These are phyloP conservation scores for Trachymyrmex septentrionalis DNA, from an alignment of 1,140 invertebrate species.

Conservation along the genomic window DNA sequence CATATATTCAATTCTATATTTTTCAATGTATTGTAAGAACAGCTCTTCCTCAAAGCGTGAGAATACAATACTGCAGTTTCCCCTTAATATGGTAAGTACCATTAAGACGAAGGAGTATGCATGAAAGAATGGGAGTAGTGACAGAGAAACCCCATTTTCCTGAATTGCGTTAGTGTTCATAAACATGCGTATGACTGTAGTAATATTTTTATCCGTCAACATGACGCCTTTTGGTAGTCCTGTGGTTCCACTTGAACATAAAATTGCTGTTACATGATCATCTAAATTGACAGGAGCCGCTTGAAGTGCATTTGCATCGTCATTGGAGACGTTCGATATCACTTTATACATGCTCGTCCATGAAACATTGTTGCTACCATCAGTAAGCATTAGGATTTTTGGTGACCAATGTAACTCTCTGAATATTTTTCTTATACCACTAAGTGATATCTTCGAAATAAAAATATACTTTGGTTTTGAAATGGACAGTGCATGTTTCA, in stretches of 20 bases:
- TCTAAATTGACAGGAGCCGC: constrained; percentile 74
- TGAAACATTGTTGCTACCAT: constrained; percentile 41
- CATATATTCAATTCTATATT: constrained; percentile 87
- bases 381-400: constrained; percentile 70
- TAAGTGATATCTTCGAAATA: constrained; percentile 57
- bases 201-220: constrained; percentile 90
- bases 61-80: constrained; percentile 84
- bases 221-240: constrained; percentile 93
- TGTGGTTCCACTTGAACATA: constrained; percentile 91
- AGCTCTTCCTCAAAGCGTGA: constrained; percentile 88
- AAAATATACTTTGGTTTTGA: constrained; percentile 86
- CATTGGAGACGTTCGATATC: constrained; percentile 40
- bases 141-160: constrained; percentile 48
- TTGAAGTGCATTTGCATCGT: constrained; percentile 59
- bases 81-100: constrained; percentile 74
- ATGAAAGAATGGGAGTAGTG: constrained; percentile 85
- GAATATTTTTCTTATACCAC: constrained; percentile 49
- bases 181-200: constrained; percentile 75
- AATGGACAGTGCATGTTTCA: constrained; percentile 85
- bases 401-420: constrained; percentile 71
- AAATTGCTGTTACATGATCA: constrained; percentile 83
- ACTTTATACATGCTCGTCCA: constrained; percentile 52
- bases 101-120: constrained; percentile 81
- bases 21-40: constrained; percentile 87
- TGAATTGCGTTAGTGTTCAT: constrained; percentile 53